Evolutionary conservation across 2,797 vertebrate species (phyloP).

Genomic region (Spondyliosoma cantharus): DNA sequence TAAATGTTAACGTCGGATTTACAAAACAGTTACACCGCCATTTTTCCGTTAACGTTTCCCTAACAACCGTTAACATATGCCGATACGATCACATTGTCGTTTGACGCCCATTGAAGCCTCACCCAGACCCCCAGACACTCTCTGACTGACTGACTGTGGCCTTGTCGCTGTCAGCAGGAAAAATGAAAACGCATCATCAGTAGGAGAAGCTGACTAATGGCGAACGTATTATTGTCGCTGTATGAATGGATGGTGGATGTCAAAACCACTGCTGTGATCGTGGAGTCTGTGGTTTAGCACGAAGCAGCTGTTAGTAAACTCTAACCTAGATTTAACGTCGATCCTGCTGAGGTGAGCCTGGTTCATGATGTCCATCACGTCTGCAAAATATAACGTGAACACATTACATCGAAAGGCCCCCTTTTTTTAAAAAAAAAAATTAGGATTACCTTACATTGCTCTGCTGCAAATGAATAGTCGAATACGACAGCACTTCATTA

Average conservation of each 20-base stretch:
- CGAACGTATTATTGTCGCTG: accelerated
- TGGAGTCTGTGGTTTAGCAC: neutral
- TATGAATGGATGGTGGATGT: neutral
- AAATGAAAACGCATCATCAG: neutral
- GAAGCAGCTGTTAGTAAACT: slow-evolving; percentile 3
- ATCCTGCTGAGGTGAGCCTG: neutral
- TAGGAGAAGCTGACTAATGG: neutral
- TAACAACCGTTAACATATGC: neutral
- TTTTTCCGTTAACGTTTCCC: neutral
- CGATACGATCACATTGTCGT: neutral
- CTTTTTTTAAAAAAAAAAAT: no score
- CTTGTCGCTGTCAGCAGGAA: slow-evolving; percentile 16
- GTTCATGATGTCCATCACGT: neutral
- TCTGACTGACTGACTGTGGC: slow-evolving; percentile 4
- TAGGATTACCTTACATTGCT: neutral
- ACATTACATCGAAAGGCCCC: neutral
- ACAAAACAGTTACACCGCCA: accelerated
- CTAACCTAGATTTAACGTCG: neutral
- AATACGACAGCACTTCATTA: neutral
- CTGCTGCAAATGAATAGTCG: neutral
- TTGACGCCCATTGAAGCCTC: slow-evolving; percentile 33
- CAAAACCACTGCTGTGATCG: neutral
- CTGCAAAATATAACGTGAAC: neutral
- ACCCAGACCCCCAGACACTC: slow-evolving; percentile 13
- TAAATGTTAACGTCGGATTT: no score